These are phyloP conservation scores for Lysandra coridon DNA, from an alignment of 2,888 invertebrate genomes.

Conservation along the genomic window DNA sequence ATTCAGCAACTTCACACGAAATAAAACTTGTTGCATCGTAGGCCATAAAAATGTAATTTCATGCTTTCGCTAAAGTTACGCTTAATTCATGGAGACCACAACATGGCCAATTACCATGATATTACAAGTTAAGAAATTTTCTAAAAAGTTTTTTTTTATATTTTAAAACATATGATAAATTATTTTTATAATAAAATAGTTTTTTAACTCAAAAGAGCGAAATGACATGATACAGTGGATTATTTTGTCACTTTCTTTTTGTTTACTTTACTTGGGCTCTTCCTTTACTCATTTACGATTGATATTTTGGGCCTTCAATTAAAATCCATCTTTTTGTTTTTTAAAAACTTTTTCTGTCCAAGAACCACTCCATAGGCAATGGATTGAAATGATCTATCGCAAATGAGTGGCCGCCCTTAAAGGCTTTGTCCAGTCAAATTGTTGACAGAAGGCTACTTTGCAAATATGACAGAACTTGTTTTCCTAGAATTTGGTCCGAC, in stretches of 20 bases:
- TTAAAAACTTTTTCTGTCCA: too few relatives aligned
- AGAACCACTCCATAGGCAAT: too few relatives aligned
- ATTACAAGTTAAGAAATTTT: not conserved
- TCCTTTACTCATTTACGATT: too few relatives aligned
- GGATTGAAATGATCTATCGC: not conserved
- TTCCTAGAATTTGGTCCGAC: not conserved
- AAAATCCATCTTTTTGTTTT: too few relatives aligned
- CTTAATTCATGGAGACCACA: not conserved
- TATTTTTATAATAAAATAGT: too few relatives aligned
- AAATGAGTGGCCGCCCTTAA: not conserved
- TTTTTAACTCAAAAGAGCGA: too few relatives aligned
- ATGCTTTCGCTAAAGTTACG: constrained; percentile 20
- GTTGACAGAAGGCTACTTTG: constrained; percentile 8
- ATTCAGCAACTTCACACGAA: not conserved
- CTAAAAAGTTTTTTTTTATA: not conserved
- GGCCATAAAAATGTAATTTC: constrained; percentile 17
- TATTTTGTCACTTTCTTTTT: too few relatives aligned
- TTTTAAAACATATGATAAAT: not conserved
- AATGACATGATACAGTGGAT: too few relatives aligned
- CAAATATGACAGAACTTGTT: not conserved
- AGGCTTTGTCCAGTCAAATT: not conserved
- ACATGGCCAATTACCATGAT: not conserved
- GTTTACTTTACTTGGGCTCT: too few relatives aligned
- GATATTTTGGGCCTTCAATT: too few relatives aligned
- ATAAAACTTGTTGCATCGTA: not conserved